These are phyloP conservation scores for Oasisia sp. DNA, from an alignment of 2,888 invertebrate species.

Conservation along the genomic window DNA sequence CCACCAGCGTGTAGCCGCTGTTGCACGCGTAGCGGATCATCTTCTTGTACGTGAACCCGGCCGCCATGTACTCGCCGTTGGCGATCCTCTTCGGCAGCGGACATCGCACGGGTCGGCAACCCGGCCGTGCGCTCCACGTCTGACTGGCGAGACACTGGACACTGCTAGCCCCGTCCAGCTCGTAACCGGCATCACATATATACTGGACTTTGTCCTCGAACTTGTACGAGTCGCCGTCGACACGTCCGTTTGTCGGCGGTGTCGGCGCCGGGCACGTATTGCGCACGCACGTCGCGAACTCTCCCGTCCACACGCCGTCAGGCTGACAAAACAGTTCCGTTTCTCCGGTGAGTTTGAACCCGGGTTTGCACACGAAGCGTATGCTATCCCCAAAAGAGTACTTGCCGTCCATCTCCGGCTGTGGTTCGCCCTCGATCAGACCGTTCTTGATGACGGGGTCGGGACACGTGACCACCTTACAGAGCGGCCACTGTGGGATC, in stretches of 20 bases:
- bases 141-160: slow-evolving; percentile 24
- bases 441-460: slow-evolving; percentile 36
- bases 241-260: slow-evolving; percentile 19
- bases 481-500: slow-evolving; percentile 14
- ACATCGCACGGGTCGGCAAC: not conserved
- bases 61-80: slow-evolving; percentile 22
- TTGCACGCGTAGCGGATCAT: slow-evolving; percentile 39
- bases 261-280: slow-evolving; percentile 27
- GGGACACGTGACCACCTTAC: slow-evolving; percentile 29
- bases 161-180: slow-evolving; percentile 21
- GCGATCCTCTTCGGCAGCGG: slow-evolving; percentile 14
- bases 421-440: slow-evolving; percentile 14
- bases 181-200: slow-evolving; percentile 28
- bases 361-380: slow-evolving; percentile 36
- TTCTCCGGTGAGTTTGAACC: slow-evolving; percentile 35
- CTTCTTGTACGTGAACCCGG: not conserved
- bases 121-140: not conserved
- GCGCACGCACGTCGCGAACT: slow-evolving; percentile 32
- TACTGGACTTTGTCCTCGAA: slow-evolving; percentile 21
- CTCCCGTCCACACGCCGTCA: slow-evolving; percentile 38
- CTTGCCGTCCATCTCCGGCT: not conserved
- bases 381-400: slow-evolving; percentile 38
- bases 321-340: slow-evolving; percentile 37
- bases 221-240: slow-evolving; percentile 25
- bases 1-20: slow-evolving; percentile 45